Evolutionary conservation across 2,888 invertebrate genomes (phyloP), one percentile per base, ranked within the genome.

Genomic region (Lutraria lutraria): DNA sequence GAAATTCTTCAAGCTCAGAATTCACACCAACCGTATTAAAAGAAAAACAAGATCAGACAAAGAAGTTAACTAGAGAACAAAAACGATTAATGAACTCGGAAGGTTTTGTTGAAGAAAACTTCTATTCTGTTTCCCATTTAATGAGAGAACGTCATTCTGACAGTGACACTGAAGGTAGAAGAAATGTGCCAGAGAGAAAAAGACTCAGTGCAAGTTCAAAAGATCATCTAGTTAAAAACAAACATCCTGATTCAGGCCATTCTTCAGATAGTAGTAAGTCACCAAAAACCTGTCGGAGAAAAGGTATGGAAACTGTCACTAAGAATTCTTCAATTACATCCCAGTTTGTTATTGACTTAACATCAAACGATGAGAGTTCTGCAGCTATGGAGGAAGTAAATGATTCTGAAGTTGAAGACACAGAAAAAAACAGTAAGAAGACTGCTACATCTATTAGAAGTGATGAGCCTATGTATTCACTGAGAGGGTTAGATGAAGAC

Each of bases 91-190:
- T 60, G n/a, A 87, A 88, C 76, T 85, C 90, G 19, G 85, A 82
- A 25, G 90, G 89, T 31, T 87, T 89, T 79, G 87, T 86, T 84
- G 88, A 84, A 82, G 72, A 88, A 31, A 81, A 85, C 34, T 80
- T 81, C 56, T 86, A 86, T 83, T 34, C 68, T 34, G 83, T 83
- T 16, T 21, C 76, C 25, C 31, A 29, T 4, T 3, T 76, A 15
- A 76, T 34, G 34, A 87, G 82, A 72, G 68, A 82, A 63, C 43
- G 29, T 54, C 25, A 16, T 8, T 21, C 31, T 53, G 63, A 81
- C 31, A 63, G 52, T 60, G 43, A 86, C 53, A 4, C 31, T 15
- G 82, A 82, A 54, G n/a, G 52, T 25, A 81, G 81, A 81, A 81
- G 53, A 53, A n/a, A 25, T 25, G 63, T 2, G 3, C 63, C 21